A percentile compares a stretch with the other conserved stretches of the same genome.
These are phyloP conservation scores for Pristionchus arcanus DNA, from an alignment of 2,888 invertebrate genomes.

Conservation along the genomic window DNA sequence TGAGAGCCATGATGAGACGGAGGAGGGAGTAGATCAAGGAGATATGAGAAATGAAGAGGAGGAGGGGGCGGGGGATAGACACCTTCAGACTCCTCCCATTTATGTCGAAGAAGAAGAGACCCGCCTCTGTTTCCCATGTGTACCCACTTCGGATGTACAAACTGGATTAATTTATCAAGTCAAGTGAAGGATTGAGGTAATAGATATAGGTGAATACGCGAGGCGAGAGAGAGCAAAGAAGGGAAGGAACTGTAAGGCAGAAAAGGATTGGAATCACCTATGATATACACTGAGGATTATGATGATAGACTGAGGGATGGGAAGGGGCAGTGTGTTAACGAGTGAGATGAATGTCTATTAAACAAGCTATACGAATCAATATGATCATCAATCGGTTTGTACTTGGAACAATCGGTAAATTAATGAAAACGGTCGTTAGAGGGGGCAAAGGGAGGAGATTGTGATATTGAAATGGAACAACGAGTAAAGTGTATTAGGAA, in stretches of 20 bases:
- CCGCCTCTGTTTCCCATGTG: background rate
- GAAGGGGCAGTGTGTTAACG: constrained; percentile 29
- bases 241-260: constrained; percentile 24
- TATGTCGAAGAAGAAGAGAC: constrained; percentile 28
- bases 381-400: background rate
- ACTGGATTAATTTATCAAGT: constrained; percentile 8
- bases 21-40: constrained; percentile 24
- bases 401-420: background rate
- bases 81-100: constrained; percentile 36
- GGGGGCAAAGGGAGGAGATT: background rate
- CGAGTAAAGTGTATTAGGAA: background rate
- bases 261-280: constrained; percentile 16
- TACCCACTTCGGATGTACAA: background rate
- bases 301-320: constrained; percentile 22
- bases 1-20: constrained; percentile 12
- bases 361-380: constrained; percentile 26
- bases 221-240: background rate
- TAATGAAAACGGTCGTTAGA: background rate
- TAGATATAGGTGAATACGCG: background rate
- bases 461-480: background rate
- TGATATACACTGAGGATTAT: constrained; percentile 28
- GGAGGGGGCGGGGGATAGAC: background rate
- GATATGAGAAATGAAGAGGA: constrained; percentile 14
- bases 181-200: constrained; percentile 26
- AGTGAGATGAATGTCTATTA: background rate